A percentile compares a stretch with the other conserved stretches of the same genome.
Evolutionary conservation across 2,113 vertebrate species (phyloP).

Genomic region (Muscicapa adusta): DNA sequence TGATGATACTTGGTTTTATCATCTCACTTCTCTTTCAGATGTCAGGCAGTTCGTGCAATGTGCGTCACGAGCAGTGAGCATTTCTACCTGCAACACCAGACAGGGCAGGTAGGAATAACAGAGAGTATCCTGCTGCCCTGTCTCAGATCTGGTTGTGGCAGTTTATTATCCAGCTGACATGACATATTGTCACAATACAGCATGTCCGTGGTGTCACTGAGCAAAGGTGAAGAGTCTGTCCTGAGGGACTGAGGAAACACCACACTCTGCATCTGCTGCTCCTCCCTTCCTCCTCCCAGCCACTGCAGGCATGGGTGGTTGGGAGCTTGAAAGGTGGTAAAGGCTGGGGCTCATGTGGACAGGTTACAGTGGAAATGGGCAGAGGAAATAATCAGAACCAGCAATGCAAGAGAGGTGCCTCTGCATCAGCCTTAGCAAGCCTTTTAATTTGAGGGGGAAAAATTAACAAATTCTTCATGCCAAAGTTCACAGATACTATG

Average conservation of each 20-base stretch:
- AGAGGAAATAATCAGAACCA: neutral
- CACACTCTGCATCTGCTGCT: accelerated
- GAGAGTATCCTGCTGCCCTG: neutral
- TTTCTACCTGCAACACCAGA: neutral
- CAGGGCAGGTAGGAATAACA: neutral
- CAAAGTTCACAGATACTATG: neutral
- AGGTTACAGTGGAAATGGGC: neutral
- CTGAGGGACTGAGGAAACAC: accelerated
- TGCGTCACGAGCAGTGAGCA: accelerated
- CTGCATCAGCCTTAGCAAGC: neutral
- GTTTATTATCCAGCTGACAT: neutral
- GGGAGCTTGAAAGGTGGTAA: neutral
- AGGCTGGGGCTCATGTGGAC: neutral
- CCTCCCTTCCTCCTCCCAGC: accelerated
- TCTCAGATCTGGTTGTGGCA: neutral
- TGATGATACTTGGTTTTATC: neutral
- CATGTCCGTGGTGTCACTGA: neutral
- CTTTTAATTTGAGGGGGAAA: neutral
- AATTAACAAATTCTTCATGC: neutral
- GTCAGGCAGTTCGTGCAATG: neutral
- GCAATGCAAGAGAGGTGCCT: neutral
- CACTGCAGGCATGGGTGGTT: accelerated
- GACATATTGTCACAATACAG: neutral
- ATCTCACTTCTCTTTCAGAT: neutral
- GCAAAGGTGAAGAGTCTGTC: neutral